Percentiles rank a stretch among this genome's conserved stretches.
phyloP scores from a whole-genome alignment of 2,888 invertebrate genomes.

The Pterostichus niger region DNA sequence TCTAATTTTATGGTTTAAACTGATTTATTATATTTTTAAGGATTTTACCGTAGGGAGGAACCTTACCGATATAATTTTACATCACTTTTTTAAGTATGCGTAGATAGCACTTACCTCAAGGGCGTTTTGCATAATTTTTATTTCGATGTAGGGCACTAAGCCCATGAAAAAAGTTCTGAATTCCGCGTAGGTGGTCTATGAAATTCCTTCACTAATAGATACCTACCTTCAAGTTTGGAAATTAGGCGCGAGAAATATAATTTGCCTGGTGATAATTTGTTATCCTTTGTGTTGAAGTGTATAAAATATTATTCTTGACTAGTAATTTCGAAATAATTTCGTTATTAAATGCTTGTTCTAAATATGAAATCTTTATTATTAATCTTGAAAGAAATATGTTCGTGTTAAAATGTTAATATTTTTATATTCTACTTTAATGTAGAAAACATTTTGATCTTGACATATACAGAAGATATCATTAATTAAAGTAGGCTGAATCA shows the following conservation, averaged over 20 bases:
- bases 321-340: not conserved
- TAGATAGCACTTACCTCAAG: constrained; percentile 56
- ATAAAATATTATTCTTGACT: constrained; percentile 15
- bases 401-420: constrained; percentile 14
- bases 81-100: constrained; percentile 60
- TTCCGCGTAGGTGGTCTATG: constrained; percentile 64
- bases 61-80: constrained; percentile 52
- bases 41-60: constrained; percentile 53
- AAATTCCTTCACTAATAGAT: constrained; percentile 50
- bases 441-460: constrained; percentile 35
- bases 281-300: not conserved
- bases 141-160: constrained; percentile 25
- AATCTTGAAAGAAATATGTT: not conserved
- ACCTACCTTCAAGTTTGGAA: constrained; percentile 18
- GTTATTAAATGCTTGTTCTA: constrained; percentile 7
- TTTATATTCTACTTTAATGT: not conserved
- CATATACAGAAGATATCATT: constrained; percentile 40
- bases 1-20: constrained; percentile 58
- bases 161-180: not conserved
- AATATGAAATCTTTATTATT: constrained; percentile 32
- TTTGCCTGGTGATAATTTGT: constrained; percentile 45
- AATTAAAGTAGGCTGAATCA: not conserved
- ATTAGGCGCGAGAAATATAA: constrained; percentile 32
- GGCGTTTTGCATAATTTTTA: constrained; percentile 60
- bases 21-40: constrained; percentile 64